Evolutionary conservation across 2,888 invertebrate species (phyloP).

Genomic region (Notodonta dromedarius): DNA sequence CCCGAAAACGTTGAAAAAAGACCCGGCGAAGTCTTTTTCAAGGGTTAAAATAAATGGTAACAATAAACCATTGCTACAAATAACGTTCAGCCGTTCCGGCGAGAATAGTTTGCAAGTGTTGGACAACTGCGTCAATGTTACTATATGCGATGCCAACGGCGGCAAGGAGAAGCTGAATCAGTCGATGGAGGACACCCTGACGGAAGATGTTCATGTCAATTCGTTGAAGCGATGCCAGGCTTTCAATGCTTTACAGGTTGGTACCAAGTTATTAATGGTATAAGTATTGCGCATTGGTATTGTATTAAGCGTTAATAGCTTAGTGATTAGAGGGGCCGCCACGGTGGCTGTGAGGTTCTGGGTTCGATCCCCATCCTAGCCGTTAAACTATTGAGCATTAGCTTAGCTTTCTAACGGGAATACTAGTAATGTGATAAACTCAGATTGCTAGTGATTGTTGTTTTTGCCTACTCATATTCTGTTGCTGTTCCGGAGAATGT

Average conservation of each 20-base stretch:
- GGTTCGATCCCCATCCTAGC: too few species aligned
- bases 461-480: too few species aligned
- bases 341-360: too few species aligned
- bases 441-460: too few species aligned
- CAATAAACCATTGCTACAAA: conserved; percentile 73
- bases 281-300: too few species aligned
- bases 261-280: conserved; percentile 4
- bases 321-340: too few species aligned
- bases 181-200: conserved; percentile 59
- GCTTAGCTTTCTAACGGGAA: too few species aligned
- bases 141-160: conserved; percentile 57
- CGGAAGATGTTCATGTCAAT: conserved; percentile 64
- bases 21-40: conserved; percentile 64
- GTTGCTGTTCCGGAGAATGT: too few species aligned
- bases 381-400: too few species aligned
- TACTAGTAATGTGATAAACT: too few species aligned
- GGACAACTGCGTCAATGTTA: conserved; percentile 75
- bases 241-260: conserved; percentile 82
- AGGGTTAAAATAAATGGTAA: conserved; percentile 76
- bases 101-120: conserved; percentile 74
- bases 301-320: too few species aligned
- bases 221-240: conserved; percentile 78
- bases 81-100: conserved; percentile 68
- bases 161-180: conserved; percentile 56
- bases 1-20: conserved; percentile 44